phyloP scores from a whole-genome alignment of 2,113 vertebrate species.

The Puma concolor region DNA sequence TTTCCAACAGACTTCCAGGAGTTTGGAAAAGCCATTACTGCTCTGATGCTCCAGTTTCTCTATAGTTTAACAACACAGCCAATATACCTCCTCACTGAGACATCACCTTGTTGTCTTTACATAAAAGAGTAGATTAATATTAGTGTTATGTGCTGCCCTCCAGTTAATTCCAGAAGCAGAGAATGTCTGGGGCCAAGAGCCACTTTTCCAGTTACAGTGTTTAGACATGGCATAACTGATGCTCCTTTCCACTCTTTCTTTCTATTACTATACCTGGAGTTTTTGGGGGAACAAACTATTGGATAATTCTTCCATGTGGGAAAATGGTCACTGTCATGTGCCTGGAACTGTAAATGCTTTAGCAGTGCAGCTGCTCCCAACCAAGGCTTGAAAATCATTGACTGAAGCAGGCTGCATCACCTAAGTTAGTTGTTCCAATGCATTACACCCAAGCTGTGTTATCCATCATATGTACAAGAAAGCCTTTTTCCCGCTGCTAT shows the following conservation, averaged over 20 bases:
- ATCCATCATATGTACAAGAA: conserved; percentile 65
- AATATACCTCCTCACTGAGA: not conserved
- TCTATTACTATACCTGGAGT: not conserved
- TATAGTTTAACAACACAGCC: not conserved
- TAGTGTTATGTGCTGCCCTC: not conserved
- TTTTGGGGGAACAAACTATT: not conserved
- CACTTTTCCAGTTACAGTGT: not conserved
- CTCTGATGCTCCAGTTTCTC: not conserved
- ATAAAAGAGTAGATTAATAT: not conserved
- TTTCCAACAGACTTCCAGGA: not conserved
- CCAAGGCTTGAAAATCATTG: conserved; percentile 39
- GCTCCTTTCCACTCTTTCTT: not conserved
- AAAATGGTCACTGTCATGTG: not conserved
- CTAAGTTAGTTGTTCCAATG: conserved; percentile 58
- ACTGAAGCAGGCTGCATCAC: not conserved
- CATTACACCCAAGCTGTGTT: conserved; percentile 47
- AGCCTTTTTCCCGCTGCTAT: conserved; percentile 62
- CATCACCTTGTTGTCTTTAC: not conserved
- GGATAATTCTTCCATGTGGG: not conserved
- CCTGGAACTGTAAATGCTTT: not conserved
- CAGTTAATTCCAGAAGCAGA: not conserved
- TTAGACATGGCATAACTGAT: not conserved
- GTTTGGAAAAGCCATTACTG: not conserved
- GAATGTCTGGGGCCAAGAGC: not conserved
- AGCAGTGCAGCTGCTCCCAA: not conserved